Evolutionary conservation across 2,888 invertebrate species (phyloP).

Genomic region (Theretra japonica): DNA sequence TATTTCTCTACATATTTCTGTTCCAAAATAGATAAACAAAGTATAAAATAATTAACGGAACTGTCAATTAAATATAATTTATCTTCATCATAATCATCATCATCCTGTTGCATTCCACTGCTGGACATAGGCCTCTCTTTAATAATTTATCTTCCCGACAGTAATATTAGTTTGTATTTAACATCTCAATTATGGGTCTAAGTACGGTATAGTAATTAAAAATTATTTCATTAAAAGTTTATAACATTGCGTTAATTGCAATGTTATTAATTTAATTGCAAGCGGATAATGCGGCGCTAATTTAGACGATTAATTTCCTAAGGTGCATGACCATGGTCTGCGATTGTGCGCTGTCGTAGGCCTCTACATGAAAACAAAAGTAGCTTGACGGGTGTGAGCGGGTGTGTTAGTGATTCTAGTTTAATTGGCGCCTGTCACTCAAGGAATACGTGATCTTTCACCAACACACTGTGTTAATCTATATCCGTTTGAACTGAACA

Average conservation of each 20-base stretch:
- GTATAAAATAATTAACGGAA: too few species aligned
- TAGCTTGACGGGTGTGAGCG: constrained; percentile 34
- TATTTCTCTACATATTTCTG: too few species aligned
- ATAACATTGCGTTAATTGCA: not conserved
- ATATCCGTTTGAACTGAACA: not conserved
- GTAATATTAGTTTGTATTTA: too few species aligned
- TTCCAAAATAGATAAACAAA: too few species aligned
- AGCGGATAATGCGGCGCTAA: not conserved
- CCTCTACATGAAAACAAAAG: constrained; percentile 39
- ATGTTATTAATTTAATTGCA: not conserved
- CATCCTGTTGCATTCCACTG: too few species aligned
- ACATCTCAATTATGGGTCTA: too few species aligned
- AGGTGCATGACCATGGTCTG: not conserved
- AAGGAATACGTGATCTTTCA: constrained; percentile 23
- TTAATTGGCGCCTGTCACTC: constrained; percentile 24
- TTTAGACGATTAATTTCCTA: not conserved
- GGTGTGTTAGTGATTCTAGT: constrained; percentile 9
- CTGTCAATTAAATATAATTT: too few species aligned
- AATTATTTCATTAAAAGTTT: not conserved
- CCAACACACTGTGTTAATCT: not conserved
- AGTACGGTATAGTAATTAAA: too few species aligned
- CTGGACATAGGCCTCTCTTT: too few species aligned
- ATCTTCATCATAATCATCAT: too few species aligned
- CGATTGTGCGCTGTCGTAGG: constrained; percentile 16
- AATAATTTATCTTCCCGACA: too few species aligned